A percentile compares a stretch with the other conserved stretches of the same genome.
phyloP scores from a whole-genome alignment of 2,888 invertebrate species.

The Drosophila pseudotakahashii region DNA sequence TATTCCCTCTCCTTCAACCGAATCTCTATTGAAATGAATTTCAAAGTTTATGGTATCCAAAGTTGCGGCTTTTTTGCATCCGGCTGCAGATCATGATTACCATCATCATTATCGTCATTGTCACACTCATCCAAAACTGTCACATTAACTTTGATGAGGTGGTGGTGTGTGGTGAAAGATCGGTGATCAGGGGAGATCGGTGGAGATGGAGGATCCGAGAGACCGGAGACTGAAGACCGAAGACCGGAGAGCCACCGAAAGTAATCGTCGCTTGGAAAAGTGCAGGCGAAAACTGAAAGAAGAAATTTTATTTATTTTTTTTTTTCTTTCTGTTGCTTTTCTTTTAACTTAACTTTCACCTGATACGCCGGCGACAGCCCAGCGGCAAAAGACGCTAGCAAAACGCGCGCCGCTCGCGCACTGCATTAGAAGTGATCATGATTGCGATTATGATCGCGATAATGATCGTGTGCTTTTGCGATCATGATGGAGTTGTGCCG shows the following conservation, averaged over 20 bases:
- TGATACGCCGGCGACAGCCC: slow-evolving; percentile 46
- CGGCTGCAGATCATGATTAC: slow-evolving; percentile 29
- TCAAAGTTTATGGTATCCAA: not conserved
- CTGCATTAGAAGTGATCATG: slow-evolving; percentile 69
- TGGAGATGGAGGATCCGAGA: slow-evolving; percentile 15
- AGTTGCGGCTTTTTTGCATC: slow-evolving; percentile 25
- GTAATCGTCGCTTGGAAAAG: slow-evolving; percentile 73
- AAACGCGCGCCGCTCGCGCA: slow-evolving; percentile 47
- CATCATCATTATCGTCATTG: slow-evolving; percentile 29
- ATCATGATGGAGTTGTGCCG: slow-evolving; percentile 32
- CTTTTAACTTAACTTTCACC: slow-evolving; percentile 53
- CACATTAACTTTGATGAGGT: slow-evolving; percentile 77
- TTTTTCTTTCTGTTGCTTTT: slow-evolving; percentile 34
- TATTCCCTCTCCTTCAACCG: not conserved
- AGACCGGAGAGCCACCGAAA: slow-evolving; percentile 54
- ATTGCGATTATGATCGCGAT: slow-evolving; percentile 25
- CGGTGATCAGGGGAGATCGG: slow-evolving; percentile 13
- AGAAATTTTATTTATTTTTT: slow-evolving; percentile 41
- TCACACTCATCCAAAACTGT: slow-evolving; percentile 66
- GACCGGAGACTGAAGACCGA: slow-evolving; percentile 8
- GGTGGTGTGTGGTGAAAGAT: slow-evolving; percentile 34
- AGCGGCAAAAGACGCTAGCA: slow-evolving; percentile 41
- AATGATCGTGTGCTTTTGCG: slow-evolving; percentile 22
- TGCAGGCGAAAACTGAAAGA: slow-evolving; percentile 73
- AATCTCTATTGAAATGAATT: slow-evolving; percentile 2